These are phyloP conservation scores for Parapsyche elsis DNA, from an alignment of 1,140 invertebrate genomes.

Conservation along the genomic window DNA sequence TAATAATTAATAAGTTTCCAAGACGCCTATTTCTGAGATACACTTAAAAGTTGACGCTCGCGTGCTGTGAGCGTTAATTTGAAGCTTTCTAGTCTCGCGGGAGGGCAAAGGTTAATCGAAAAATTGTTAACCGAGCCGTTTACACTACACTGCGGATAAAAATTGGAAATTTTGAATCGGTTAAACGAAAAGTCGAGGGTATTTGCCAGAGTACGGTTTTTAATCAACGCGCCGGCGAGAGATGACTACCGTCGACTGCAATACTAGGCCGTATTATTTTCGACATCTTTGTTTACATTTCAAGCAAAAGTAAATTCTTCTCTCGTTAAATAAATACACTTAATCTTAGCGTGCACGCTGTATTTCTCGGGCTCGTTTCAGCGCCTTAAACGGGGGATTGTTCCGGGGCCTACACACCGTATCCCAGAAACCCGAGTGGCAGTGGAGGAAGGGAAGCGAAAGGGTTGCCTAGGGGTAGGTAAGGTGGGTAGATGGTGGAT, in stretches of 20 bases:
- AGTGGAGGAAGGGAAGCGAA: neutral
- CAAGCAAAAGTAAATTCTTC: slow-evolving; percentile 52
- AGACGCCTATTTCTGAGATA: too few relatives aligned
- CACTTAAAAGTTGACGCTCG: too few relatives aligned
- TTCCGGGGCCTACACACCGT: neutral
- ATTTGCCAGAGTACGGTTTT: neutral
- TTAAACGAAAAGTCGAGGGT: neutral
- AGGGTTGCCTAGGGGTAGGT: slow-evolving; percentile 17
- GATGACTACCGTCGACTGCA: neutral
- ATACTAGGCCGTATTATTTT: slow-evolving; percentile 48
- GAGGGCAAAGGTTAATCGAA: too few relatives aligned
- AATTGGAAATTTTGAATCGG: too few relatives aligned
- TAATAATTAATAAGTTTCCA: too few relatives aligned
- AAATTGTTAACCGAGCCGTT: too few relatives aligned
- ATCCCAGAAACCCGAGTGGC: neutral
- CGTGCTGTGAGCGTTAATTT: too few relatives aligned
- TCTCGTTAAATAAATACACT: slow-evolving; percentile 55
- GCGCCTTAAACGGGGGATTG: slow-evolving; percentile 16
- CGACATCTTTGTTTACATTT: slow-evolving; percentile 53
- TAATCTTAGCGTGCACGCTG: slow-evolving; percentile 48
- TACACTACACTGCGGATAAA: too few relatives aligned
- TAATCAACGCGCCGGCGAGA: neutral
- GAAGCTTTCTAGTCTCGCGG: too few relatives aligned
- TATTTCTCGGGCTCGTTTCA: slow-evolving; percentile 37
- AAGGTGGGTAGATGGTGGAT: neutral